A percentile compares a stretch with the other conserved stretches of the same genome.
Conservation (phyloP, 2,888 invertebrate genomes). For the Spilosoma lubricipeda region DNA sequence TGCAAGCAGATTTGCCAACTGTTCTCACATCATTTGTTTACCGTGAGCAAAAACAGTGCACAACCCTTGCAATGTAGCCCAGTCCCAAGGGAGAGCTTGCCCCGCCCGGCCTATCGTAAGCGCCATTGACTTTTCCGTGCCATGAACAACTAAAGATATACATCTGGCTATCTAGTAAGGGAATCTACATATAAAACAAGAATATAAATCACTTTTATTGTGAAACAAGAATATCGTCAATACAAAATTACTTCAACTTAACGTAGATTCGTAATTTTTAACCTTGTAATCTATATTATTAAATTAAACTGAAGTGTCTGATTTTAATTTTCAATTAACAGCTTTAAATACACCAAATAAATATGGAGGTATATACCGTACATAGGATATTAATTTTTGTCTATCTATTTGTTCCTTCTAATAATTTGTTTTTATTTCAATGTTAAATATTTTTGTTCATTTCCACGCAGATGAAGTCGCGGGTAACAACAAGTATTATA, state of each 20-base stretch:
- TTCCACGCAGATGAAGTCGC: no score
- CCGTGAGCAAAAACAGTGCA: slow-evolving; percentile 31
- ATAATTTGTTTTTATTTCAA: no score
- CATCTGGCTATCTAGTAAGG: slow-evolving; percentile 27
- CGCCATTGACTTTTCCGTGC: slow-evolving; percentile 62
- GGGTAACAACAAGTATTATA: no score
- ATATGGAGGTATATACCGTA: no score
- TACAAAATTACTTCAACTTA: background rate
- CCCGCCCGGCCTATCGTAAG: slow-evolving; percentile 71
- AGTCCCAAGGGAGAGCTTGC: slow-evolving; percentile 58
- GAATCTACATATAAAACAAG: slow-evolving; percentile 10
- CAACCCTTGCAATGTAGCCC: slow-evolving; percentile 58
- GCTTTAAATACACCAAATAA: no score
- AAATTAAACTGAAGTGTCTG: no score
- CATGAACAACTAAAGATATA: slow-evolving; percentile 19
- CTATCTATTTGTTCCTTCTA: no score
- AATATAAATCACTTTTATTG: background rate
- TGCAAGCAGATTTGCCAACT: slow-evolving; percentile 25
- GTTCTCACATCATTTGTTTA: slow-evolving; percentile 42
- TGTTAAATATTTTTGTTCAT: no score
- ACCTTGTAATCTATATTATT: background rate
- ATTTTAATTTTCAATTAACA: no score
- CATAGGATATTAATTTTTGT: no score
- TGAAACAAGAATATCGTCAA: background rate
- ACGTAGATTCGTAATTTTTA: background rate